Percentiles rank a stretch among this genome's conserved stretches.
Evolutionary conservation across 2,113 vertebrate species (phyloP).

Genomic region (Amazona vittata): DNA sequence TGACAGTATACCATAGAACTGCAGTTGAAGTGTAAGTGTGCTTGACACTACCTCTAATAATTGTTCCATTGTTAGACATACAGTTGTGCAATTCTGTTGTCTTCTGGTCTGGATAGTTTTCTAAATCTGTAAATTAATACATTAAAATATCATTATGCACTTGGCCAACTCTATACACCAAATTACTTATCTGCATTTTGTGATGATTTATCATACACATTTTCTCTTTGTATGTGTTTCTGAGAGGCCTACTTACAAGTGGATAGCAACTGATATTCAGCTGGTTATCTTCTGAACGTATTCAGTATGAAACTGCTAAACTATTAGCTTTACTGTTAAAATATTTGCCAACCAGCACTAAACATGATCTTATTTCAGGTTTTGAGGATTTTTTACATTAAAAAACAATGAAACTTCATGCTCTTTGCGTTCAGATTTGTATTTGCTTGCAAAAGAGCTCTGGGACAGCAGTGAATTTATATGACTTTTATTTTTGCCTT

Average conservation of each 20-base stretch:
- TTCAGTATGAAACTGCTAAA: not conserved
- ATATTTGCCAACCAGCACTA: not conserved
- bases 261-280: not conserved
- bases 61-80: conserved; percentile 36
- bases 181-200: not conserved
- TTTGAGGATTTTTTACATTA: not conserved
- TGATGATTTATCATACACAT: not conserved
- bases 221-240: not conserved
- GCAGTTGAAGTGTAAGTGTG: conserved; percentile 30
- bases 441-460: not conserved
- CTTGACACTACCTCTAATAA: conserved; percentile 12
- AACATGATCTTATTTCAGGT: not conserved
- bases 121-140: conserved; percentile 48
- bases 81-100: conserved; percentile 49
- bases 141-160: not conserved
- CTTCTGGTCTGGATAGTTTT: conserved; percentile 53
- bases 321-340: not conserved
- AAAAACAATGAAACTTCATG: not conserved
- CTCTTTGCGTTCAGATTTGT: not conserved
- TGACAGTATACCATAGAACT: not conserved
- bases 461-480: not conserved
- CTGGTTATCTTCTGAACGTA: not conserved
- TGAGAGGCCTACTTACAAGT: not conserved
- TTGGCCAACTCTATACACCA: not conserved
- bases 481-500: not conserved